These are phyloP conservation scores for Drosophila austrosaltans DNA, from an alignment of 2,888 invertebrate genomes.

Conservation along the genomic window DNA sequence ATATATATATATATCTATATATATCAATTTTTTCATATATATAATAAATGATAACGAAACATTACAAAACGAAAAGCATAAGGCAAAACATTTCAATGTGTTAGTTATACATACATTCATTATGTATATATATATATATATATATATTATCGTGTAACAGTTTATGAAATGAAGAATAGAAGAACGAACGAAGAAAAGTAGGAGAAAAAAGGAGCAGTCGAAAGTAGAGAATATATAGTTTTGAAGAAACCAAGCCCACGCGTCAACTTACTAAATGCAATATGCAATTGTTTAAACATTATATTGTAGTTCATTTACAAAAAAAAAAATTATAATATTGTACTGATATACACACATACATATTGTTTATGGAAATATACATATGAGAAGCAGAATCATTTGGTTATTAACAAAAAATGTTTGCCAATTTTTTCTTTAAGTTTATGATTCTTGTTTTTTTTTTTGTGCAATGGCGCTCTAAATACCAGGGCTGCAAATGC, in stretches of 20 bases:
- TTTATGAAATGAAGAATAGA: not conserved
- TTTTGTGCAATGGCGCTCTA: constrained; percentile 11
- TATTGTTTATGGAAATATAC: too few species aligned
- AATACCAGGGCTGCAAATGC: constrained; percentile 2
- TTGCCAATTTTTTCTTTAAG: constrained; percentile 24
- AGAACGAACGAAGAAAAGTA: constrained; percentile 16
- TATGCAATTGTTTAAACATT: constrained; percentile 25
- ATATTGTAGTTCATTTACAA: constrained; percentile 14
- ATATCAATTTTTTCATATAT: constrained; percentile 41
- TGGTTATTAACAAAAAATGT: constrained; percentile 28
- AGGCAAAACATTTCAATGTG: constrained; percentile 47
- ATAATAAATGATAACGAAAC: constrained; percentile 33
- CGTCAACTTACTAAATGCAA: constrained; percentile 65
- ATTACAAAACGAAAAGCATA: constrained; percentile 22
- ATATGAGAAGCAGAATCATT: constrained; percentile 32
- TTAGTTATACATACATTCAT: constrained; percentile 22
- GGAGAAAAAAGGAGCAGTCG: constrained; percentile 20
- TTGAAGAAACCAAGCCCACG: constrained; percentile 69
- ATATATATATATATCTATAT: constrained; percentile 46
- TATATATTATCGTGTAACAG: not conserved
- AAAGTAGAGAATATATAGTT: constrained; percentile 32
- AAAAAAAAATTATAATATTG: not conserved
- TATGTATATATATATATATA: constrained; percentile 7
- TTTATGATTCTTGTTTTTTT: not conserved
- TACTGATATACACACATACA: not conserved